Conservation (phyloP, 2,797 vertebrate genomes). For the Xerus rutilus region DNA sequence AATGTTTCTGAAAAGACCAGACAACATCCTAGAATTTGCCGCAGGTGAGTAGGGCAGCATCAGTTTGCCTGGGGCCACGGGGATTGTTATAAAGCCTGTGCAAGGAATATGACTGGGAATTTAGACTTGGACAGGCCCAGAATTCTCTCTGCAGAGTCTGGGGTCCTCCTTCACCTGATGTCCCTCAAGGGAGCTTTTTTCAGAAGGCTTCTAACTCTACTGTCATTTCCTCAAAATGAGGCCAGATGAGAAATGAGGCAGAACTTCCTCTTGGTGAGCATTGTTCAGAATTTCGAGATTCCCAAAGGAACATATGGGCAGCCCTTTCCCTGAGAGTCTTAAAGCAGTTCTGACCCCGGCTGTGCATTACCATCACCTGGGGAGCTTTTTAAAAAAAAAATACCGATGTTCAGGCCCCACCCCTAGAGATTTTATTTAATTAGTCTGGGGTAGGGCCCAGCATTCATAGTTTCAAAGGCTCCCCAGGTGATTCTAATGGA, state of each 20-base stretch:
- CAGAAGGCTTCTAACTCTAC: neutral
- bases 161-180: neutral
- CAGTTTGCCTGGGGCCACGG: fast-evolving
- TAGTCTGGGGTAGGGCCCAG: neutral
- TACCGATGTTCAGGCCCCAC: neutral
- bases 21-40: constrained; percentile 83
- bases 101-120: neutral
- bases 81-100: neutral
- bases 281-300: constrained; percentile 36
- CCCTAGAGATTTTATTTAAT: constrained; percentile 32
- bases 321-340: neutral
- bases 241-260: constrained; percentile 43
- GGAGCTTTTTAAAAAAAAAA: constrained; percentile 43
- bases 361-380: constrained; percentile 14
- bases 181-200: neutral
- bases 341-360: neutral
- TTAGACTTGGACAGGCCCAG: too few species aligned
- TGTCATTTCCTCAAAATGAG: constrained; percentile 46
- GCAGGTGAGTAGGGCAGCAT: constrained; percentile 78
- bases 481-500: constrained; percentile 60
- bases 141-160: neutral
- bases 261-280: neutral
- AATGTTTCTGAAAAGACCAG: constrained; percentile 83
- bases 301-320: neutral
- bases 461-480: neutral